Evolutionary conservation across 1,140 invertebrate species (phyloP).

Genomic region (Pseudomyrmex gracilis): DNA sequence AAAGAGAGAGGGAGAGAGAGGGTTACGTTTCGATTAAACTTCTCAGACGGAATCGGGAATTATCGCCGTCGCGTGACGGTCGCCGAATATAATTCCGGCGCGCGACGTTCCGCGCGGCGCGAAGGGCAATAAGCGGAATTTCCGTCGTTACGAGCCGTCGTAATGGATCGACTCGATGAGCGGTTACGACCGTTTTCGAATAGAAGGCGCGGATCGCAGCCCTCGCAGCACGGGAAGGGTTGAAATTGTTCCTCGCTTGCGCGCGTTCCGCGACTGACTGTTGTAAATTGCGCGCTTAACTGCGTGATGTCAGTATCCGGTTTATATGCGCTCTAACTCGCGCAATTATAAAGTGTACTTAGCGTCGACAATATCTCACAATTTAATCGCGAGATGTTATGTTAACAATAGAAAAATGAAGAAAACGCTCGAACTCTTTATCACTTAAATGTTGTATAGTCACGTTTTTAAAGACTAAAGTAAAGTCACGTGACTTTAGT

Average conservation of each 20-base stretch:
- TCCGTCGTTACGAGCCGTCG: constrained; percentile 42
- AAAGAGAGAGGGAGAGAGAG: constrained; percentile 36
- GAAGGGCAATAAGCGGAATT: constrained; percentile 54
- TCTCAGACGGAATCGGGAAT: constrained; percentile 59
- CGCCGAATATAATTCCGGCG: constrained; percentile 43
- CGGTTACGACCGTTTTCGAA: constrained; percentile 48
- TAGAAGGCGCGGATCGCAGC: constrained; percentile 7
- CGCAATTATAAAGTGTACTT: too few relatives aligned
- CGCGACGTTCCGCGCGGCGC: constrained; percentile 21
- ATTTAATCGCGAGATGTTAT: too few relatives aligned
- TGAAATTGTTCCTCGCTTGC: constrained; percentile 21
- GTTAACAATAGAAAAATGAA: too few relatives aligned
- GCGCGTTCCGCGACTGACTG: constrained; percentile 24
- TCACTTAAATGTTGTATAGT: too few relatives aligned
- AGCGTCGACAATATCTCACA: background rate
- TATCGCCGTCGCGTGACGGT: constrained; percentile 58
- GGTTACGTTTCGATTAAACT: constrained; percentile 58
- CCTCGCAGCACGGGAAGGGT: constrained; percentile 7
- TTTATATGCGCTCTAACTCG: constrained; percentile 30
- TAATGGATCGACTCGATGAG: constrained; percentile 56
- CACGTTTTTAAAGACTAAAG: too few relatives aligned
- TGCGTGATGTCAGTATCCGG: constrained; percentile 30
- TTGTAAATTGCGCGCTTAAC: constrained; percentile 53
- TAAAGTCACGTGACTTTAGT: too few relatives aligned
- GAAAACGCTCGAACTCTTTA: too few relatives aligned